Conservation (phyloP, 2,797 vertebrate species). For the Meriones psammophilus region DNA sequence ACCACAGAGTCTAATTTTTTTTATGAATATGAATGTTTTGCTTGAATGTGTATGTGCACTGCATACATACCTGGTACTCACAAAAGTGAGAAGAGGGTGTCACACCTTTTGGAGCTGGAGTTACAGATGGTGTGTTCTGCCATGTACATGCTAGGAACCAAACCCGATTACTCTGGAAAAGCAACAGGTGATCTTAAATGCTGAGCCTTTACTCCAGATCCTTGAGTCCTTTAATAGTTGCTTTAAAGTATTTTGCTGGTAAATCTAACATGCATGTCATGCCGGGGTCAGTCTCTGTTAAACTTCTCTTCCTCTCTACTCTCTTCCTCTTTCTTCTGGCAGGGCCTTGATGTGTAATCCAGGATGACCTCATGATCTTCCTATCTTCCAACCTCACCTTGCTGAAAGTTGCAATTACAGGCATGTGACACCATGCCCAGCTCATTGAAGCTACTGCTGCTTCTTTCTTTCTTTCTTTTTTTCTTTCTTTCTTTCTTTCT, state of each 20-base stretch:
- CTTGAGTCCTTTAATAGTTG: not conserved
- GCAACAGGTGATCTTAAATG: not conserved
- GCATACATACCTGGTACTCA: not conserved
- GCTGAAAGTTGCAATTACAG: not conserved
- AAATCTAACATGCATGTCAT: not conserved
- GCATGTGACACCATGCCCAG: not conserved
- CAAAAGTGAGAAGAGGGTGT: not conserved
- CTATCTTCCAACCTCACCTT: no score
- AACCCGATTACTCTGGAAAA: not conserved
- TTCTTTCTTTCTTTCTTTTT: accelerated
- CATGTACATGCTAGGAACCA: not conserved
- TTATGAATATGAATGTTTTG: not conserved
- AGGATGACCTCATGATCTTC: not conserved
- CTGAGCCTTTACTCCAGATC: not conserved
- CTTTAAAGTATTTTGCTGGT: not conserved
- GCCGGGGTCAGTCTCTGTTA: not conserved
- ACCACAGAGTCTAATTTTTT: not conserved
- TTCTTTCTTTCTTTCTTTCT: not conserved
- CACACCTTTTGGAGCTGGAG: not conserved
- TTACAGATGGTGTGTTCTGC: not conserved
- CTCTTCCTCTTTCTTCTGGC: not conserved
- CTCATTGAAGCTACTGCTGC: not conserved
- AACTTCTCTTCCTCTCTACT: not conserved
- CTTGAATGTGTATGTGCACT: not conserved
- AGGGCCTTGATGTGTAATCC: not conserved